Evolutionary conservation across 1,140 invertebrate species (phyloP), one percentile per base, ranked within the genome.

Genomic region (Uloborus diversus): DNA sequence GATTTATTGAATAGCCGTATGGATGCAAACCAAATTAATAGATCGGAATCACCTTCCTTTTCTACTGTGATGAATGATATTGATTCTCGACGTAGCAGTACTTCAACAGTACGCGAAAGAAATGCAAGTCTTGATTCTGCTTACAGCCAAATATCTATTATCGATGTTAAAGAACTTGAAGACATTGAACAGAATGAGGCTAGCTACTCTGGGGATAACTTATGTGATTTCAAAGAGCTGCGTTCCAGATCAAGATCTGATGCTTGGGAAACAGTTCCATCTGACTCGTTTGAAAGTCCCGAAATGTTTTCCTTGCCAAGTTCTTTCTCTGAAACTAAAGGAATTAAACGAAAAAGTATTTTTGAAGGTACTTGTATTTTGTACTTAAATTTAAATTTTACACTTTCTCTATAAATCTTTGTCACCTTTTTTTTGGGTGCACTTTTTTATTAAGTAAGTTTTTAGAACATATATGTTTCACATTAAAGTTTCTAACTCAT

Each of bases 191-290:
- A 61, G 28, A 30, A 5, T 30, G 32, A 30, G 7, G n/a, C 17
- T 4, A 53, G 49, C 30, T 33, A 13, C 20, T 20, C n/a, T 33
- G 32, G 23, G 37, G 25, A 7, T 13, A 57, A 35, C 25, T n/a
- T 14, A 9, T 28, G 14, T 62, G 25, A 13, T 25, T 49, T 65
- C 23, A 70, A 49, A 61, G 20, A 56, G 17, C 65, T 51, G 7
- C 76, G 70, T 79, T 30, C 61, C 28, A 71, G 79, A 33, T 80
- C 79, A 13, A 80, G 57, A 57, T 80, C 79, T 23, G 79, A 80
- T 80, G 57, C 27, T 51, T 42, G 32, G 13, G 14, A n/a, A 37
- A 13, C 30, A 20, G 13, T 17, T 56, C 5, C 28, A 9, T 32
- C 35, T 49, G 33, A 51, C n/a, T 7, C 13, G 20, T 25, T 23